phyloP scores from a whole-genome alignment of 2,888 invertebrate genomes.

The Stenurella melanura region DNA sequence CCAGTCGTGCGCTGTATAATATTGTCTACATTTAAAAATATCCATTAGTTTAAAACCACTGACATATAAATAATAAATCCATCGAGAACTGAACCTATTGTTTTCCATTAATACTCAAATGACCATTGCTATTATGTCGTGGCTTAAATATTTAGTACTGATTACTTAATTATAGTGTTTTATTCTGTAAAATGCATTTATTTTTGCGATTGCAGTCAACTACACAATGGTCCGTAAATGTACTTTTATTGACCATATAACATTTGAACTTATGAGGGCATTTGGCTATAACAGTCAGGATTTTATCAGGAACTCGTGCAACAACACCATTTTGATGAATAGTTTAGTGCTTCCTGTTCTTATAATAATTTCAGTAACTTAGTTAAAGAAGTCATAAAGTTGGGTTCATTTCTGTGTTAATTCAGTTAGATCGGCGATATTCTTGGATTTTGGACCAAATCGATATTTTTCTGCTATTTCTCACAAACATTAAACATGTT shows the following conservation, averaged over 20 bases:
- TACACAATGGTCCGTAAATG: slow-evolving; percentile 31
- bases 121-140: slow-evolving; percentile 10
- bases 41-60: background rate
- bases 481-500: too few species aligned
- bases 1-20: too few species aligned
- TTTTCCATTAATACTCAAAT: background rate
- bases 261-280: slow-evolving; percentile 28
- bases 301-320: slow-evolving; percentile 31
- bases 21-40: too few species aligned
- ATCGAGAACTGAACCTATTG: background rate
- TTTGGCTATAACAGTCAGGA: slow-evolving; percentile 16
- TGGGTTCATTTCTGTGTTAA: background rate
- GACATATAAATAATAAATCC: background rate
- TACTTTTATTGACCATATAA: slow-evolving; percentile 44
- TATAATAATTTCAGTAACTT: background rate
- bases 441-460: background rate
- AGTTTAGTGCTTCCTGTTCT: background rate
- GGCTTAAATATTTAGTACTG: slow-evolving; percentile 39
- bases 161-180: slow-evolving; percentile 38
- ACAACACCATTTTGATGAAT: slow-evolving; percentile 12
- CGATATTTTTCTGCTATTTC: background rate
- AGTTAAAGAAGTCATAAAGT: background rate
- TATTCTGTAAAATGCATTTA: slow-evolving; percentile 33
- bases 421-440: background rate
- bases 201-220: slow-evolving; percentile 24